Evolutionary conservation across 2,888 invertebrate genomes (phyloP), one percentile per base, ranked within the genome.

Genomic region (Hanleya hanleyi): DNA sequence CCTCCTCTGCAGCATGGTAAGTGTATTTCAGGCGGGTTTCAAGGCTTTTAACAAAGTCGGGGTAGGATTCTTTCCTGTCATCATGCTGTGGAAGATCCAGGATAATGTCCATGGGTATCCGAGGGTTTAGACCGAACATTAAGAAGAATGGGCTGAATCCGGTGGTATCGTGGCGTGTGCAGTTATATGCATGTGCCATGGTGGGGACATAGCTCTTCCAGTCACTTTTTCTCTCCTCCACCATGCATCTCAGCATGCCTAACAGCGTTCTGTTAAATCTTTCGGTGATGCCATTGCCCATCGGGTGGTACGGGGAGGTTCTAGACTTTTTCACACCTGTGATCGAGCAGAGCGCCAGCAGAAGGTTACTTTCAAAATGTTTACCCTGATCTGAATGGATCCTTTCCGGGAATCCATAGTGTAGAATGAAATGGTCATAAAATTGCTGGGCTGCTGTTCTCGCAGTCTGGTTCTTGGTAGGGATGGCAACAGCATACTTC

Each of bases 391-490:
- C n/a, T n/a, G n/a, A n/a, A n/a, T n/a, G n/a, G n/a, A n/a, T n/a
- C n/a, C n/a, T n/a, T n/a, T n/a, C n/a, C n/a, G n/a, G n/a, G n/a
- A n/a, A n/a, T n/a, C n/a, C n/a, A n/a, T n/a, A n/a, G n/a, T n/a
- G n/a, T n/a, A n/a, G n/a, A n/a, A n/a, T n/a, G n/a, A n/a, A n/a
- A n/a, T n/a, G n/a, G n/a, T n/a, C n/a, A n/a, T 66, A 64, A 9
- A 78, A 62, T 18, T 57, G 72, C 49, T 70, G 70, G 38, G 79
- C 77, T 47, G 75, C n/a, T n/a, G n/a, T n/a, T n/a, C n/a, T n/a
- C n/a, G n/a, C n/a, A n/a, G n/a, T n/a, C 9, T 41, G 41, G 9
- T 41, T 41, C 9, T 12, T 41, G 9, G 41, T 41, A 18, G 41
- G 41, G 18, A 41, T 41, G 18, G 41, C 18, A 41, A 18, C 41